Percentiles rank a stretch among this genome's conserved stretches.
Conservation (phyloP, 2,888 invertebrate genomes). For the Biston stratarius region DNA sequence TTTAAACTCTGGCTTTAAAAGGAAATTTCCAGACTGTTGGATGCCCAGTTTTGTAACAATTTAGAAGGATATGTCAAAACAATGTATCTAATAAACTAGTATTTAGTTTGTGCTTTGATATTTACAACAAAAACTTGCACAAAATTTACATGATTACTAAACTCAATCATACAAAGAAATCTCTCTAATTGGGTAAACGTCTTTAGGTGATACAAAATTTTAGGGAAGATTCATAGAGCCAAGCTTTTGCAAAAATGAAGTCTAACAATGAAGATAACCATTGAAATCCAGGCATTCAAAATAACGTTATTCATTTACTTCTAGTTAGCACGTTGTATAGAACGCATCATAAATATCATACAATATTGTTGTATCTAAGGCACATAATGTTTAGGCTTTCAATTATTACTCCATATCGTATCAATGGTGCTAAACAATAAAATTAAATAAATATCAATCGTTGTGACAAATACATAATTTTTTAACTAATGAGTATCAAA, state of each 20-base stretch:
- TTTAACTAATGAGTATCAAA: constrained; percentile 41
- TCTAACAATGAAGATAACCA: constrained; percentile 73
- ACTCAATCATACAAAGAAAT: constrained; percentile 15
- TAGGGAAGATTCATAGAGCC: constrained; percentile 59
- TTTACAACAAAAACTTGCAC: constrained; percentile 17
- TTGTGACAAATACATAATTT: constrained; percentile 63
- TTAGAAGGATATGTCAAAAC: constrained; percentile 20
- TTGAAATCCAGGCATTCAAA: constrained; percentile 78
- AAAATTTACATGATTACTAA: constrained; percentile 3
- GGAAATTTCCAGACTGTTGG: constrained; percentile 74
- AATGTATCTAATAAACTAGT: not conserved
- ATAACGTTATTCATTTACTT: constrained; percentile 81
- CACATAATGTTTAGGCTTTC: constrained; percentile 87
- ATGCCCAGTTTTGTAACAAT: constrained; percentile 56
- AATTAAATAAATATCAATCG: constrained; percentile 54
- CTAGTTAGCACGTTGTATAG: constrained; percentile 87
- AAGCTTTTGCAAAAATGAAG: constrained; percentile 78
- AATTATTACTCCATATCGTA: constrained; percentile 84
- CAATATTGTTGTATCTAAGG: constrained; percentile 88
- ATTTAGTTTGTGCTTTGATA: constrained; percentile 9
- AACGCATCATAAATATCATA: constrained; percentile 86
- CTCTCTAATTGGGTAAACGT: constrained; percentile 30
- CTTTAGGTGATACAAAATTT: constrained; percentile 51
- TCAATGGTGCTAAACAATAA: constrained; percentile 80
- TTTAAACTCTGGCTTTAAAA: constrained; percentile 73